A percentile compares a stretch with the other conserved stretches of the same genome.
Conservation (phyloP, 2,797 vertebrate species). For the Brachyrhaphis roseni region DNA sequence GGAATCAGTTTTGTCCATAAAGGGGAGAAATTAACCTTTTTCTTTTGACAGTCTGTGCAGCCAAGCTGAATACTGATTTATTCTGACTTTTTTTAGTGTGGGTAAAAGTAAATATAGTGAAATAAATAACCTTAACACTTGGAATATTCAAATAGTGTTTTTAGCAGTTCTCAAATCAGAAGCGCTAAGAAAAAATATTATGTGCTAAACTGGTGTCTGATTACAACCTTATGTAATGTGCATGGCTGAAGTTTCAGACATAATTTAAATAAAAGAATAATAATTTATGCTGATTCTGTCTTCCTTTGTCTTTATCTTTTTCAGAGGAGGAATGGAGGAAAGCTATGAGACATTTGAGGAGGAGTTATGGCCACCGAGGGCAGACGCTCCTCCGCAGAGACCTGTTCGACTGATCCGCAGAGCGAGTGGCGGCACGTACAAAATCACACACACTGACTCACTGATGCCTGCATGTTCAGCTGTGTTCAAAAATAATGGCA, state of each 20-base stretch:
- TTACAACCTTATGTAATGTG: not conserved
- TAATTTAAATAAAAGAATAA: not conserved
- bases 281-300: constrained; percentile 6
- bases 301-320: not conserved
- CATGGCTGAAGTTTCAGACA: not conserved
- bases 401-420: constrained; percentile 69
- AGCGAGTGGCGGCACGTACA: constrained; percentile 68
- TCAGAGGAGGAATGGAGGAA: constrained; percentile 71
- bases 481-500: not conserved
- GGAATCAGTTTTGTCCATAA: constrained; percentile 28
- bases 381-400: constrained; percentile 72
- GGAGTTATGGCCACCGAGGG: constrained; percentile 72
- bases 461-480: constrained; percentile 30
- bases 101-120: constrained; percentile 7
- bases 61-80: constrained; percentile 20
- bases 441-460: constrained; percentile 25
- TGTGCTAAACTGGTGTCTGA: constrained; percentile 10
- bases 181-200: constrained; percentile 9
- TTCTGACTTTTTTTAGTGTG: not conserved
- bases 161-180: constrained; percentile 1
- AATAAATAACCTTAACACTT: not conserved
- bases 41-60: constrained; percentile 14
- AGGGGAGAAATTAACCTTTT: constrained; percentile 42
- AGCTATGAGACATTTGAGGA: constrained; percentile 83
- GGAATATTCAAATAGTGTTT: constrained; percentile 5